Conservation (phyloP, 2,797 vertebrate species). For the Typhlichthys eigenmanni region DNA sequence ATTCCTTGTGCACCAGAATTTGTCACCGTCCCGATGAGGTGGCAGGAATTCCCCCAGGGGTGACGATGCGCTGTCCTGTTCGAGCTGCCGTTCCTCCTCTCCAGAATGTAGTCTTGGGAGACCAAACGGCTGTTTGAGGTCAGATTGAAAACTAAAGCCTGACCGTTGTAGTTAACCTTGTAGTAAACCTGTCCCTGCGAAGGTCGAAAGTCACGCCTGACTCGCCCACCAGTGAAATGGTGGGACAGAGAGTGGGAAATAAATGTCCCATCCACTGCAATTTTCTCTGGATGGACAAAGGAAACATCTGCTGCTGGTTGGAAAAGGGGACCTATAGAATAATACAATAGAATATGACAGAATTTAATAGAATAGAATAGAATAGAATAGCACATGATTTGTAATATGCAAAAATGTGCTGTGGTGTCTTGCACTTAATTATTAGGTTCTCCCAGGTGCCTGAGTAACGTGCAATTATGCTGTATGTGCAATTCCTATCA, state of each 20-base stretch:
- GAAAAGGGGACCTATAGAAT: constrained; percentile 72
- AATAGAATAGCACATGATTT: neutral
- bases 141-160: constrained; percentile 84
- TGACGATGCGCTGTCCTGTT: constrained; percentile 59
- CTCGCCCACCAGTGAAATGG: constrained; percentile 59
- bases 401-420: neutral
- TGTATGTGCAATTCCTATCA: neutral
- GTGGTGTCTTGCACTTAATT: constrained; percentile 1
- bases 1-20: constrained; percentile 63
- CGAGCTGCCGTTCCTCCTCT: constrained; percentile 79
- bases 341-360: neutral
- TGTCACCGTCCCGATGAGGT: constrained; percentile 83
- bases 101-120: constrained; percentile 83
- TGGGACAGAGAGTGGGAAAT: constrained; percentile 83
- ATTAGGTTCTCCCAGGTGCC: neutral
- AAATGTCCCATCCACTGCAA: constrained; percentile 80
- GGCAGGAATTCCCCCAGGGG: constrained; percentile 73
- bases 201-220: constrained; percentile 73
- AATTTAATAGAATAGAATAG: neutral
- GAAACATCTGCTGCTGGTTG: constrained; percentile 74
- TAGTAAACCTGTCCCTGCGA: constrained; percentile 80
- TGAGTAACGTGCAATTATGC: neutral
- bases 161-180: constrained; percentile 76
- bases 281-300: constrained; percentile 83
- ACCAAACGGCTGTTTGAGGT: constrained; percentile 80